Evolutionary conservation across 2,797 vertebrate genomes (phyloP), one percentile per base, ranked within the genome.

Genomic region (Catostomus latipinnis): DNA sequence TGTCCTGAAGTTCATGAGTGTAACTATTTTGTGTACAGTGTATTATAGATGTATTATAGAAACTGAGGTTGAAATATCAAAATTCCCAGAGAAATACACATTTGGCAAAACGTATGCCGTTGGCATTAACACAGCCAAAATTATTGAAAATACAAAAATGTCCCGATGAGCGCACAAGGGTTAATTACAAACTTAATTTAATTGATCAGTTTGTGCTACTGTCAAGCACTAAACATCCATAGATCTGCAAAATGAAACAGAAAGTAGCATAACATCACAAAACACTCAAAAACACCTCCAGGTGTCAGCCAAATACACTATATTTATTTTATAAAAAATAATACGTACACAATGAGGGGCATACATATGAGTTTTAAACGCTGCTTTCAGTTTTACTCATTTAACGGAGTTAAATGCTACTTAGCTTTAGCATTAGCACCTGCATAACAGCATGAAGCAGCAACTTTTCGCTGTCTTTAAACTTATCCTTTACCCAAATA

Each of bases 361-460:
- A 77, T 1, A 60, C 43, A 48, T 16, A 10, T 12, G 67, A n/a
- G 3, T 18, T 54, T 16, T 22, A 13, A 62, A 34, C 34, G 56
- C 67, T 11, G 22, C 14, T 53, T 57, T 72, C 70, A 12, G 11
- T 71, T 78, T 71, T 13, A 14, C 45, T 6, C 4, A 14, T 14
- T 22, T 22, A 22, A 22, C 22, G 22, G 22, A 22, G 22, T 9
- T 66, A 52, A 16, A 34, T 43, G 62, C 22, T 22, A 22, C 22
- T 76, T 73, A 80, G 77, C 69, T 12, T 78, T 80, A 80, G 73
- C 65, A 52, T 65, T 71, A 70, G 61, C 54, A 66, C 10, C 61
- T 9, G 14, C 53, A 53, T 62, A 13, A 43, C 60, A 85, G 83
- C 86, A 87, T 87, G 86, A 87, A 87, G 84, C 86, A 87, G 86